phyloP scores from a whole-genome alignment of 2,797 vertebrate species.

The Ibycter americanus region DNA sequence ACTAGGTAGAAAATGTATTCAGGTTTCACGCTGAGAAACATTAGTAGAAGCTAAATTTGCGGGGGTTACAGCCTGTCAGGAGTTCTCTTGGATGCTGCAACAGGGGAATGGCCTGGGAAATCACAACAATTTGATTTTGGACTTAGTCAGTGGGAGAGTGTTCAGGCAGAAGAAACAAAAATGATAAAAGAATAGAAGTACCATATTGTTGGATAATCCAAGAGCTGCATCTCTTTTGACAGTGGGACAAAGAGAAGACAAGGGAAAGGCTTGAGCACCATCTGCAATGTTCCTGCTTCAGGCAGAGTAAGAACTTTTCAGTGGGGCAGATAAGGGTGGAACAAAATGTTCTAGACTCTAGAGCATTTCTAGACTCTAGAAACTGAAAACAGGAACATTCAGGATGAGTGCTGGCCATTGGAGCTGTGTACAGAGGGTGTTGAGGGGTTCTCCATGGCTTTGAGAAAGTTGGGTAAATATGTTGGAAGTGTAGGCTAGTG shows the following conservation, averaged over 20 bases:
- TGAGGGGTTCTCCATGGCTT: neutral
- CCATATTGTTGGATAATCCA: neutral
- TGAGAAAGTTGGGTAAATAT: slow-evolving; percentile 13
- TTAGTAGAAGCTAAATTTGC: neutral
- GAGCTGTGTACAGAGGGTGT: neutral
- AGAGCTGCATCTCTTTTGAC: neutral
- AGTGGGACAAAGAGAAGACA: neutral
- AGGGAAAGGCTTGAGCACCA: neutral
- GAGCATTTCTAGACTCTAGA: neutral
- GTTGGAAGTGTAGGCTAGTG: neutral
- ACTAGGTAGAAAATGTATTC: neutral
- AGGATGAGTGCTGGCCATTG: neutral
- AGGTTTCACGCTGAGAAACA: neutral
- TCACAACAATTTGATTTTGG: neutral
- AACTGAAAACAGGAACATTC: neutral
- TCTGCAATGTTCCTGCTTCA: neutral
- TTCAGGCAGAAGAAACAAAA: neutral
- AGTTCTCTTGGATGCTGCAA: neutral
- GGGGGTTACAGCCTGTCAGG: neutral
- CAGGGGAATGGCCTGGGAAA: neutral
- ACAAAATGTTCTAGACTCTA: neutral
- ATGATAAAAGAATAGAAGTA: neutral
- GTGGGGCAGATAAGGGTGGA: neutral
- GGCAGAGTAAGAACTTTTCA: neutral
- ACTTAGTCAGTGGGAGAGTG: neutral